Conservation (phyloP, 2,113 vertebrate species). For the Nycticebus coucang region DNA sequence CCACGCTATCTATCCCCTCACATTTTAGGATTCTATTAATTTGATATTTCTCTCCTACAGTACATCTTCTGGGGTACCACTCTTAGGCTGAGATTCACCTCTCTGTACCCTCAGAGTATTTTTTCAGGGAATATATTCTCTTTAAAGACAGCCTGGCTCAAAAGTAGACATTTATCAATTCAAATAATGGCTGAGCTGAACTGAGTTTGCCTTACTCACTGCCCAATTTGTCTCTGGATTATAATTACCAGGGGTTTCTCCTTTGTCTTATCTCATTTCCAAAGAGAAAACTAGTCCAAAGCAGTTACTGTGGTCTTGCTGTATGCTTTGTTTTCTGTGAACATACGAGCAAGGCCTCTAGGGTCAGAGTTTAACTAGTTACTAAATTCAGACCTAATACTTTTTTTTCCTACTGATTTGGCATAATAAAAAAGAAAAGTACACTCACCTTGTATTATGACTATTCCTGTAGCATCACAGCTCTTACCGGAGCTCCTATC, state of each 20-base stretch:
- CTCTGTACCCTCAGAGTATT: not conserved
- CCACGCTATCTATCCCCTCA: not conserved
- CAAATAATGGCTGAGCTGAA: not conserved
- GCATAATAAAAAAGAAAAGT: not conserved
- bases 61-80: not conserved
- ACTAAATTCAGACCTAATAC: conserved; percentile 5
- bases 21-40: not conserved
- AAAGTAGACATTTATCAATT: not conserved
- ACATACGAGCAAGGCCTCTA: not conserved
- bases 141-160: not conserved
- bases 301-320: not conserved
- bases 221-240: conserved; percentile 17
- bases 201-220: not conserved
- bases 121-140: not conserved
- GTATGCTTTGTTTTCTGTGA: not conserved
- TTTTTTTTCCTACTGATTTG: not conserved
- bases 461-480: not conserved
- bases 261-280: conserved; percentile 18
- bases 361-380: not conserved
- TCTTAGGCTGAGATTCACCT: not conserved
- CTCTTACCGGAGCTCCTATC: not conserved
- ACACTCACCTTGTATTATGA: not conserved
- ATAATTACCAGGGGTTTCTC: not conserved
- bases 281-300: conserved; percentile 16
- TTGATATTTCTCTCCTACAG: not conserved